phyloP scores from a whole-genome alignment of 2,888 invertebrate species.

The Cyclophora albipunctata region DNA sequence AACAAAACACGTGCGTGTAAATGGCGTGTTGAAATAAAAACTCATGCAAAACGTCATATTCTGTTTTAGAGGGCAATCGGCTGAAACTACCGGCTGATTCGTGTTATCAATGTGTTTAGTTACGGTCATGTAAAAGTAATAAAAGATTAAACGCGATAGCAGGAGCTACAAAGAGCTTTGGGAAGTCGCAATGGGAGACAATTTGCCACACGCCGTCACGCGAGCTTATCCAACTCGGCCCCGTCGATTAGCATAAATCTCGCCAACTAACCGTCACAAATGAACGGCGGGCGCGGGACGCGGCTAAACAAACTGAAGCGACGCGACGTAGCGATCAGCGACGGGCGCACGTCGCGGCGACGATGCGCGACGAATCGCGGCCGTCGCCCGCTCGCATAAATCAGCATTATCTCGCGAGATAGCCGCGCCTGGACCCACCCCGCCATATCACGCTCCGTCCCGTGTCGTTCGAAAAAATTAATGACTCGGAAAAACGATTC shows the following conservation, averaged over 20 bases:
- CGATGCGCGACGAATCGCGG: conserved; percentile 70
- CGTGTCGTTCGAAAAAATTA: conserved; percentile 75
- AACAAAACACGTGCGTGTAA: conserved; percentile 27
- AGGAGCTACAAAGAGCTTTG: conserved; percentile 50
- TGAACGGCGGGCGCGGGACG: conserved; percentile 45
- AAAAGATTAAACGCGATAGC: conserved; percentile 42
- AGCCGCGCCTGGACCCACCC: conserved; percentile 66
- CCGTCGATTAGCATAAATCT: conserved; percentile 74
- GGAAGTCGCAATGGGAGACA: conserved; percentile 62
- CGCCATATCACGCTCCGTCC: conserved; percentile 67
- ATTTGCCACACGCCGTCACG: conserved; percentile 71
- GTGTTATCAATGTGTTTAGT: conserved; percentile 35
- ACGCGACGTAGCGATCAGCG: conserved; percentile 44
- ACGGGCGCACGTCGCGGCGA: conserved; percentile 45
- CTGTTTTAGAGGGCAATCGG: background rate
- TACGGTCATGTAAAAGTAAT: conserved; percentile 35
- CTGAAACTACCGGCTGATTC: conserved; percentile 8
- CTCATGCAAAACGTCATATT: conserved; percentile 14
- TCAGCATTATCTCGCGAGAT: conserved; percentile 76
- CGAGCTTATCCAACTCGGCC: conserved; percentile 66
- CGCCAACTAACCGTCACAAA: conserved; percentile 72
- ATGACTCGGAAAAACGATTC: conserved; percentile 76
- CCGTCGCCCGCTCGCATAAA: conserved; percentile 69
- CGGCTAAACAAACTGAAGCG: conserved; percentile 48
- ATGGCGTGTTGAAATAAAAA: conserved; percentile 3